These are phyloP conservation scores for Acanthococcus lagerstroemiae DNA, from an alignment of 2,888 invertebrate species.

Conservation along the genomic window DNA sequence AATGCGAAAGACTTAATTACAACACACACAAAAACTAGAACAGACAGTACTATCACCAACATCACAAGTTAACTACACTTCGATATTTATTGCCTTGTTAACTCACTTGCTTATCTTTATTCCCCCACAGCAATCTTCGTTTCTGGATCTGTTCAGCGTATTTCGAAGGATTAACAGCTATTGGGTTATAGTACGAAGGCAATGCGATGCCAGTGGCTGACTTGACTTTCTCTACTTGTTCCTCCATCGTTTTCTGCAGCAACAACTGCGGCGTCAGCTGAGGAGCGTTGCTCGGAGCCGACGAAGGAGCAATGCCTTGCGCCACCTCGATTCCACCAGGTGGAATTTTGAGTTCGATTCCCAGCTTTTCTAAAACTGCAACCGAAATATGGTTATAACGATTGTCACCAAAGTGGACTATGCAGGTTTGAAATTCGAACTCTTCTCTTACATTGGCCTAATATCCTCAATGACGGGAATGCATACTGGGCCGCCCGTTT, in stretches of 20 bases:
- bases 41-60: too few relatives aligned
- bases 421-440: too few relatives aligned
- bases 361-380: constrained; percentile 38
- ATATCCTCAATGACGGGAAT: too few relatives aligned
- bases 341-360: constrained; percentile 38
- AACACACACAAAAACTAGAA: too few relatives aligned
- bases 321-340: background rate
- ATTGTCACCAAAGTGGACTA: too few relatives aligned
- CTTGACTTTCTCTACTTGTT: constrained; percentile 41
- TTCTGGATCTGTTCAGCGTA: constrained; percentile 85
- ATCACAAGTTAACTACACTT: background rate
- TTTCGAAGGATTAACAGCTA: constrained; percentile 64
- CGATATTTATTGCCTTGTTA: too few relatives aligned
- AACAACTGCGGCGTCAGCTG: constrained; percentile 48
- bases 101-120: constrained; percentile 32
- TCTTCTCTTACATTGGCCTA: too few relatives aligned
- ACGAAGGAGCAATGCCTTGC: background rate
- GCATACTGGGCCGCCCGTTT: too few relatives aligned
- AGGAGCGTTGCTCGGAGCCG: background rate
- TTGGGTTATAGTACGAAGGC: constrained; percentile 65
- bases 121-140: constrained; percentile 79
- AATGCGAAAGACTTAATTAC: background rate
- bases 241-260: constrained; percentile 45
- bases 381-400: background rate
- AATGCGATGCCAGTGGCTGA: constrained; percentile 45